These are phyloP conservation scores for Prionace glauca DNA, from an alignment of 2,797 vertebrate genomes.

Conservation along the genomic window DNA sequence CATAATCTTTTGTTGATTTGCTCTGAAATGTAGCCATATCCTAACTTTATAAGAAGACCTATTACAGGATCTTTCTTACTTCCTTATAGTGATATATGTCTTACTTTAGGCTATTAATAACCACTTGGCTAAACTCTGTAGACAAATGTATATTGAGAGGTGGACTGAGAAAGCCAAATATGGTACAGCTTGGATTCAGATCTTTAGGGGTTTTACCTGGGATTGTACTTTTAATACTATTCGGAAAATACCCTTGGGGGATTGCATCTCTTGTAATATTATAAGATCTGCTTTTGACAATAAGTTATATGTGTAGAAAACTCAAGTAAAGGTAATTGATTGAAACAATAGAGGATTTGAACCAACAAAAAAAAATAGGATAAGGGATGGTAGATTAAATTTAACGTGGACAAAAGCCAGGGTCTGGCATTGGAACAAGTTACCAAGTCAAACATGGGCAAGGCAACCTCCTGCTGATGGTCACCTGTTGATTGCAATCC, in stretches of 20 bases:
- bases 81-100: not conserved
- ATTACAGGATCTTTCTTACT: not conserved
- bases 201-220: not conserved
- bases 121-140: not conserved
- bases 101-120: not conserved
- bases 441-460: too few relatives aligned
- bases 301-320: not conserved
- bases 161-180: not conserved
- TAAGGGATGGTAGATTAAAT: not conserved
- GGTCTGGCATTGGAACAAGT: not conserved
- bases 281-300: not conserved
- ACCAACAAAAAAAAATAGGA: not conserved
- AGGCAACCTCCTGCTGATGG: too few relatives aligned
- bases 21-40: not conserved
- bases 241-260: not conserved
- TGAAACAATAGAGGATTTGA: not conserved
- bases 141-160: not conserved
- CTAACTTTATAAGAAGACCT: not conserved
- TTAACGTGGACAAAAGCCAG: not conserved
- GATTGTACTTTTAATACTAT: not conserved
- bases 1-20: not conserved
- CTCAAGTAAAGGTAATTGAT: not conserved
- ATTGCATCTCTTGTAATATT: not conserved
- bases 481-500: not conserved
- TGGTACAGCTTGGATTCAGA: not conserved